phyloP scores from a whole-genome alignment of 2,797 vertebrate genomes.

The Acanthopagrus latus region DNA sequence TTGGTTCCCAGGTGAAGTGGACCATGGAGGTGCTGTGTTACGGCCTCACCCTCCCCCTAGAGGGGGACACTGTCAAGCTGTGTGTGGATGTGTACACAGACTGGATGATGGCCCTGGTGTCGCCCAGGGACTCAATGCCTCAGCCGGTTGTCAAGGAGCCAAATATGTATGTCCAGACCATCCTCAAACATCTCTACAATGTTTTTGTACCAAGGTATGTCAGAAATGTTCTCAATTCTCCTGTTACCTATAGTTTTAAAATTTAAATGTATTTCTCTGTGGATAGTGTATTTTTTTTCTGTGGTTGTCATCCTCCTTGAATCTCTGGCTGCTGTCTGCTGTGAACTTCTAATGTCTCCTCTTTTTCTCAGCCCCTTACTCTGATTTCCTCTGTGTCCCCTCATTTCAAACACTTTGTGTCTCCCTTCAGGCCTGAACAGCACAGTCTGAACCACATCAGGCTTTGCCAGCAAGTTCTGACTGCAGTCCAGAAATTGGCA shows the following conservation, averaged over 20 bases:
- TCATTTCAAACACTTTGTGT: conserved; percentile 11
- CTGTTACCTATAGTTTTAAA: background rate
- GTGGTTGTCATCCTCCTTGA: background rate
- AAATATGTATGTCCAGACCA: conserved; percentile 95
- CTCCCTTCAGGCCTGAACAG: conserved; percentile 87
- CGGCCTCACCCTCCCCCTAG: conserved; percentile 93
- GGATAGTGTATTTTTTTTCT: conserved; percentile 2
- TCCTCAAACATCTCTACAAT: conserved; percentile 97
- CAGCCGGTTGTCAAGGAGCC: conserved; percentile 94
- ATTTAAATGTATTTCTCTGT: background rate
- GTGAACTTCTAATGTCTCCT: background rate
- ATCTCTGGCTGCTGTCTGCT: background rate
- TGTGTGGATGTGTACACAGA: conserved; percentile 98
- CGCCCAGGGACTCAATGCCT: conserved; percentile 94
- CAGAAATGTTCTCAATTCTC: conserved; percentile 3
- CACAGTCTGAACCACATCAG: conserved; percentile 91
- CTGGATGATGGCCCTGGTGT: conserved; percentile 96
- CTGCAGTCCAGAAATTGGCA: conserved; percentile 96
- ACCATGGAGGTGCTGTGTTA: conserved; percentile 99
- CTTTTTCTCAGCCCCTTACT: background rate
- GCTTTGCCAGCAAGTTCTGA: conserved; percentile 94
- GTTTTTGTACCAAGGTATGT: conserved; percentile 95
- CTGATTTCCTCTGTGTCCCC: background rate
- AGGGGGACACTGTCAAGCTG: conserved; percentile 95
- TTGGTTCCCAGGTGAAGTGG: conserved; percentile 92